A percentile compares a stretch with the other conserved stretches of the same genome.
Conservation (phyloP, 2,888 invertebrate genomes). For the Agrotis ipsilon region DNA sequence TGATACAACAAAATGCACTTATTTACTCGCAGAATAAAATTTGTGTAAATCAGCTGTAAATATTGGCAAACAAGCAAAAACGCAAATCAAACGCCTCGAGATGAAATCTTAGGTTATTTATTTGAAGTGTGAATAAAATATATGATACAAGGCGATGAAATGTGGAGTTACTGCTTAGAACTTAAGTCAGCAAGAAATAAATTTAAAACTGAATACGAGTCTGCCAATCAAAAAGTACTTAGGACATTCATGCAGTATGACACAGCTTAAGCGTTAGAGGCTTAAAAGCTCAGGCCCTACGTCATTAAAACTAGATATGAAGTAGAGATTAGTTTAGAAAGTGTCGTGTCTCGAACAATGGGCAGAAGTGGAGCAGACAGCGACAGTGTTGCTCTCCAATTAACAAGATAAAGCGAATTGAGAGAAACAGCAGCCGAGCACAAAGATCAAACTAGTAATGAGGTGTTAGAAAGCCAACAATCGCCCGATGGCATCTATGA, state of each 20-base stretch:
- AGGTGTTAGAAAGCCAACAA: slow-evolving; percentile 77
- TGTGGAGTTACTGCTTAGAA: slow-evolving; percentile 28
- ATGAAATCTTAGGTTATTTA: slow-evolving; percentile 46
- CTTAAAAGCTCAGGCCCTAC: slow-evolving; percentile 72
- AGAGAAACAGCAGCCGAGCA: slow-evolving; percentile 74
- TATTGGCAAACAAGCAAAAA: slow-evolving; percentile 58
- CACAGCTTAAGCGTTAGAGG: slow-evolving; percentile 57
- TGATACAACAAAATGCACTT: slow-evolving; percentile 47
- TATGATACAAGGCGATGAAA: slow-evolving; percentile 27
- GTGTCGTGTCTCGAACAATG: slow-evolving; percentile 86
- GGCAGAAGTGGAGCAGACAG: slow-evolving; percentile 78
- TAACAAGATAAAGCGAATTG: slow-evolving; percentile 80
- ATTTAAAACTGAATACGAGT: slow-evolving; percentile 37
- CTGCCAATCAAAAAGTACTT: slow-evolving; percentile 54
- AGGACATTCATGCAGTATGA: slow-evolving; percentile 50
- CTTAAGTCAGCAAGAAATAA: slow-evolving; percentile 22
- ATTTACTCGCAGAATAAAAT: slow-evolving; percentile 54
- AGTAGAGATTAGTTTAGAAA: slow-evolving; percentile 84
- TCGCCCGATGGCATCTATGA: slow-evolving; percentile 70
- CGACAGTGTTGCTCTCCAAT: slow-evolving; percentile 77
- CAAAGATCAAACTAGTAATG: slow-evolving; percentile 69
- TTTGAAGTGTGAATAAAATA: slow-evolving; percentile 54
- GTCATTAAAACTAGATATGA: slow-evolving; percentile 82
- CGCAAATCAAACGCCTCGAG: slow-evolving; percentile 22
- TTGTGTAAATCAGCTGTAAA: slow-evolving; percentile 60